Conservation (phyloP, 2,113 vertebrate species). For the Gambusia affinis region DNA sequence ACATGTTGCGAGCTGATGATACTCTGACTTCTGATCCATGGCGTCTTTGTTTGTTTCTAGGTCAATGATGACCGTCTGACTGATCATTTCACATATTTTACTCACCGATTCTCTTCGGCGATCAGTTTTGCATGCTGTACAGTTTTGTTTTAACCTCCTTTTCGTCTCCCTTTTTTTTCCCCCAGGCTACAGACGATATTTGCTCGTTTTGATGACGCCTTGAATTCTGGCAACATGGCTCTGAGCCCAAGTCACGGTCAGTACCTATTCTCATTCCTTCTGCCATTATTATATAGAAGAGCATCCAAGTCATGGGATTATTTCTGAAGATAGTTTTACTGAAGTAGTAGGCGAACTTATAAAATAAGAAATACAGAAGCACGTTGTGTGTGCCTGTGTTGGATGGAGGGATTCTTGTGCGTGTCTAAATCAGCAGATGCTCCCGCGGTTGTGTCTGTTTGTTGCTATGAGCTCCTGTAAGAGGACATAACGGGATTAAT, state of each 20-base stretch:
- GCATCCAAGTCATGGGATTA: slow-evolving; percentile 13
- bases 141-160: slow-evolving; percentile 24
- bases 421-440: slow-evolving; percentile 44
- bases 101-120: neutral
- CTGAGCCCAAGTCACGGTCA: slow-evolving; percentile 89
- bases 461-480: slow-evolving; percentile 59
- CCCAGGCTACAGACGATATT: slow-evolving; percentile 92
- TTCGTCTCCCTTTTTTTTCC: slow-evolving; percentile 58
- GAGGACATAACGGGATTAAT: slow-evolving; percentile 70
- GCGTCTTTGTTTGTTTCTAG: slow-evolving; percentile 5
- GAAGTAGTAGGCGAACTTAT: slow-evolving; percentile 11
- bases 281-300: neutral
- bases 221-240: slow-evolving; percentile 92
- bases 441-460: slow-evolving; percentile 37
- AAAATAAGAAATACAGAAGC: neutral
- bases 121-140: neutral
- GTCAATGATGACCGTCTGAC: slow-evolving; percentile 14
- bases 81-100: neutral
- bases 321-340: slow-evolving; percentile 14
- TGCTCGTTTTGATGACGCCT: slow-evolving; percentile 94
- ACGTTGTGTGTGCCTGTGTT: neutral
- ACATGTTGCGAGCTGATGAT: slow-evolving; percentile 47
- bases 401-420: slow-evolving; percentile 21
- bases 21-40: slow-evolving; percentile 17
- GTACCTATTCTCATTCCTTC: slow-evolving; percentile 59